These are phyloP conservation scores for Planiliza haematocheilus DNA, from an alignment of 2,113 vertebrate genomes.

Conservation along the genomic window DNA sequence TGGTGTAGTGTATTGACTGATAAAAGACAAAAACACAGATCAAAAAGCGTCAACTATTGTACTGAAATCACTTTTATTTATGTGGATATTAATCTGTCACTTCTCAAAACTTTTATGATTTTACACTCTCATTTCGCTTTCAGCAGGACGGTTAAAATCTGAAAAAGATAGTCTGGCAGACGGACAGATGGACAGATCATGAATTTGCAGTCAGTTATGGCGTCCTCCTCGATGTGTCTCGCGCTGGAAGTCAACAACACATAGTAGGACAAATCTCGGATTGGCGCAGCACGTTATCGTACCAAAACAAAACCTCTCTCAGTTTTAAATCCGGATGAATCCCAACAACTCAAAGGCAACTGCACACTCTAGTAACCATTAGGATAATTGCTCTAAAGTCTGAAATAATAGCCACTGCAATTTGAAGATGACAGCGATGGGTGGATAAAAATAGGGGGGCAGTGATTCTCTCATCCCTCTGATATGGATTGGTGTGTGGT, in stretches of 20 bases:
- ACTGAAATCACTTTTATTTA: too few species aligned
- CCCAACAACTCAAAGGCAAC: constrained; percentile 40
- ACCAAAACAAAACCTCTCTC: constrained; percentile 44
- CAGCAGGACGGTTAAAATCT: too few species aligned
- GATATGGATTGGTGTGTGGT: constrained; percentile 66
- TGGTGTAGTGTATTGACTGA: not conserved
- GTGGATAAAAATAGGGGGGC: constrained; percentile 76
- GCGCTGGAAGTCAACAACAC: not conserved
- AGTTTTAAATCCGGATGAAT: constrained; percentile 41
- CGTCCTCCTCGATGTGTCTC: not conserved
- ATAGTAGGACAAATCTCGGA: constrained; percentile 5
- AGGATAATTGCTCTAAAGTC: constrained; percentile 79
- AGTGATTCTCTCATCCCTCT: constrained; percentile 70
- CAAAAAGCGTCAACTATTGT: too few species aligned
- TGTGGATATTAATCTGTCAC: too few species aligned
- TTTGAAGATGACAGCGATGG: constrained; percentile 73
- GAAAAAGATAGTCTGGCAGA: not conserved
- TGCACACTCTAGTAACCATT: constrained; percentile 72
- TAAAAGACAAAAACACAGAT: not conserved
- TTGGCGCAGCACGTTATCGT: not conserved
- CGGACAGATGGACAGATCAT: not conserved
- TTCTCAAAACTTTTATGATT: too few species aligned
- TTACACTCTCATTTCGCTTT: too few species aligned
- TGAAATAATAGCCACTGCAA: constrained; percentile 79
- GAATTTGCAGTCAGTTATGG: not conserved